A percentile compares a stretch with the other conserved stretches of the same genome.
Conservation (phyloP, 2,113 vertebrate genomes). For the Actenoides hombroni region DNA sequence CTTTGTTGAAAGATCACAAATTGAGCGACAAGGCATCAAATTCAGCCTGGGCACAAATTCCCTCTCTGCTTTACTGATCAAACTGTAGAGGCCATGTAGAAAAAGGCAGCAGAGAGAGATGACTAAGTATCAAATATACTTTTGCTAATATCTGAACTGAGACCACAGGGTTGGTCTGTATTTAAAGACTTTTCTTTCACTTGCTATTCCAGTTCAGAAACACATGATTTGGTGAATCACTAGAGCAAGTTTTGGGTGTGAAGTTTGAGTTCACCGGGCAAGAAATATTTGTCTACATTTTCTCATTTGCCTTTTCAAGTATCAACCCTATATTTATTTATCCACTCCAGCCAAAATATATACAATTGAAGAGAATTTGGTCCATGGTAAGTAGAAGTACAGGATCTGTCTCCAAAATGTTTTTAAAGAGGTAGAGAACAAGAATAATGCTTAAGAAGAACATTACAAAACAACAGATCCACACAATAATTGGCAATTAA, state of each 20-base stretch:
- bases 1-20: not conserved
- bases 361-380: not conserved
- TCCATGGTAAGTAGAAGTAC: not conserved
- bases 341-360: not conserved
- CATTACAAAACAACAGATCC: not conserved
- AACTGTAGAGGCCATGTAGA: not conserved
- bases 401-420: not conserved
- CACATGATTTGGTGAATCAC: not conserved
- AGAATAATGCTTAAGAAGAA: not conserved
- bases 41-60: not conserved
- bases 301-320: not conserved
- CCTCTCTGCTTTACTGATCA: not conserved
- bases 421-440: not conserved
- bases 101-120: not conserved
- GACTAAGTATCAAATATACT: not conserved
- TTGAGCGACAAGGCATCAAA: not conserved
- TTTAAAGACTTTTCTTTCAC: not conserved
- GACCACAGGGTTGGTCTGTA: not conserved
- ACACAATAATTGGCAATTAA: not conserved
- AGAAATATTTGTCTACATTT: not conserved
- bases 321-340: not conserved
- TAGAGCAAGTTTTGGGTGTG: not conserved
- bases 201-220: not conserved
- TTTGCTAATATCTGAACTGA: not conserved
- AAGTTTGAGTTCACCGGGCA: not conserved